Evolutionary conservation across 2,797 vertebrate genomes (phyloP), one percentile per base, ranked within the genome.

Genomic region (Petrocephalus schoutedeni): DNA sequence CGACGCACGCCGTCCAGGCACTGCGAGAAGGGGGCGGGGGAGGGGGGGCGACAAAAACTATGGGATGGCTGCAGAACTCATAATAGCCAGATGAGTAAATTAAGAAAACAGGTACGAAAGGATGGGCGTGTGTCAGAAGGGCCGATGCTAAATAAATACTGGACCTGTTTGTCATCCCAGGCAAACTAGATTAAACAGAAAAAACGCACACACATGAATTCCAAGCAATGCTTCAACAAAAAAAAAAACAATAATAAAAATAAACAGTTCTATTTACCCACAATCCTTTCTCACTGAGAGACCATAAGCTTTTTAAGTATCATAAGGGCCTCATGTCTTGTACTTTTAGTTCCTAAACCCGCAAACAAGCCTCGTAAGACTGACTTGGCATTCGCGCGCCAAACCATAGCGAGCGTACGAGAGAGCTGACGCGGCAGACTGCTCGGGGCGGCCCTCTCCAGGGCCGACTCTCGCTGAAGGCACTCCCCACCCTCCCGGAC

Each of bases 101-200:
- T 87, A 84, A 36, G 74, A 83, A 83, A 86, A 89, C 67, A 80
- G 85, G 56, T 82, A 77, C 59, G 21, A 80, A 49, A 8, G 10
- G 16, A 86, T 58, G 9, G 21, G 53, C 41, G 49, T 14, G 53
- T n/a, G 21, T 32, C 41, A 77, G 56, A 56, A 51, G 32, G 2
- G 2, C 83, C 5, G 8, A 23, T 58, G 58, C 19, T 49, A 19
- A 28, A 83, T 36, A 19, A 87, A 87, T 86, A 87, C 74, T 86
- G 77, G 45, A 88, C 85, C 88, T 88, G 88, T 41, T 86, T 23
- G 53, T 67, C 45, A 54, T 86, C 88, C 88, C 88, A 71, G 19
- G 88, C 21, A 88, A 86, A 86, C 85, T 88, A 53, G 86, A 86
- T 74, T 49, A 80, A 80, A 64, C 67, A 51, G 4, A 86, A 32